Evolutionary conservation across 2,797 vertebrate genomes (phyloP), one percentile per base, ranked within the genome.

Genomic region (Ptychobarbus kaznakovi): DNA sequence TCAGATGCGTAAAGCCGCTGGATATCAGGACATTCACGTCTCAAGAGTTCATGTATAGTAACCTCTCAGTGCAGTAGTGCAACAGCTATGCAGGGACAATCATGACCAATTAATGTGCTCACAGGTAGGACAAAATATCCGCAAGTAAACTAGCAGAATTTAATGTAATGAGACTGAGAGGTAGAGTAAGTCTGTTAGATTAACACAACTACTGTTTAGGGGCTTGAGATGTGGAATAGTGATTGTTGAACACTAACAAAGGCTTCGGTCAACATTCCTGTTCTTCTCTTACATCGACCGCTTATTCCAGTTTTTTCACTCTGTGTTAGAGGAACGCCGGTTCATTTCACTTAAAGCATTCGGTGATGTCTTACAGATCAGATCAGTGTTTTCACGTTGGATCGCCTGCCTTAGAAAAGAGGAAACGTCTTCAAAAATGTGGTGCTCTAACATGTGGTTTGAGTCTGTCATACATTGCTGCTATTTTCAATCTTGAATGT

Each of bases 401-500:
- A 80, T 80, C 56, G 28, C 70, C 85, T 86, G 81, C 82, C 40
- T 80, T 85, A 83, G 86, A 88, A 68, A 65, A 83, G 84, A 86
- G 87, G 69, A 86, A 28, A 72, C 53, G 78, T 84, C 75, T 88
- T 81, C 42, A 86, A 46, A 88, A 85, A 88, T 85, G 80, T 87
- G 88, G 90, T 90, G 90, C 90, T 90, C 88, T 87, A 89, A 86
- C 88, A 61, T 86, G 70, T 76, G 76, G 87, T 89, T 89, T 69
- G 84, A 89, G 89, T 90, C 82, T 83, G 88, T 86, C 86, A 82
- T 86, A 82, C 81, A 88, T 76, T 90, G 90, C 90, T 90, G 90
- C 90, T 90, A 90, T 89, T 88, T 78, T 88, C 72, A 89, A 63
- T 88, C 77, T 88, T 90, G 87, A 90, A 89, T 90, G 88, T 90